phyloP scores from a whole-genome alignment of 2,888 invertebrate species.

The Ennomos fuscantarius region DNA sequence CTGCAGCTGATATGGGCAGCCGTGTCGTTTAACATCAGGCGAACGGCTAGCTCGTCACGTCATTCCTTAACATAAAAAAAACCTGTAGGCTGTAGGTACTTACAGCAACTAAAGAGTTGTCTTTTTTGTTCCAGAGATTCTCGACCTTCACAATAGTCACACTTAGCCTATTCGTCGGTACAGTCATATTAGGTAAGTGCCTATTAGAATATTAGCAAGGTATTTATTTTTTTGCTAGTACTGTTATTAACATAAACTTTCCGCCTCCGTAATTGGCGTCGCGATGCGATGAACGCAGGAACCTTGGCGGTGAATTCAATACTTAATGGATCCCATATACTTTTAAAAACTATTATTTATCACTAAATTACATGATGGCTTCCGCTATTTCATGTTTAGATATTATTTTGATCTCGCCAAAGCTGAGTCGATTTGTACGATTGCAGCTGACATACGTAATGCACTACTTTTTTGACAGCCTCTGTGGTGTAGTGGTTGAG shows the following conservation, averaged over 20 bases:
- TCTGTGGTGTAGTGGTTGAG: no score
- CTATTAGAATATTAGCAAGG: slow-evolving; percentile 35
- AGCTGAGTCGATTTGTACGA: not conserved
- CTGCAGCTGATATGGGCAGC: no score
- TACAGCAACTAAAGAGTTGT: no score
- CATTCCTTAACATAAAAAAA: no score
- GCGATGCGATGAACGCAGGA: slow-evolving; percentile 38
- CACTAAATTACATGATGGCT: slow-evolving; percentile 48
- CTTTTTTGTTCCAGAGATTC: slow-evolving; percentile 89
- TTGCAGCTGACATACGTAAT: no score
- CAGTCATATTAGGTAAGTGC: slow-evolving; percentile 95
- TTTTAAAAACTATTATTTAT: slow-evolving; percentile 45
- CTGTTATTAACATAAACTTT: slow-evolving; percentile 30
- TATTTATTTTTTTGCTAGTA: slow-evolving; percentile 20
- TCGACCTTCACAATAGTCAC: slow-evolving; percentile 97
- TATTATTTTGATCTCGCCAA: slow-evolving; percentile 29
- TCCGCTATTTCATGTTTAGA: slow-evolving; percentile 27
- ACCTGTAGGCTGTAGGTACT: no score
- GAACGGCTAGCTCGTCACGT: no score
- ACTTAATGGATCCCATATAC: slow-evolving; percentile 52
- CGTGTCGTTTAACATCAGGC: no score
- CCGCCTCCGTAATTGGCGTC: slow-evolving; percentile 37
- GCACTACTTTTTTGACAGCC: no score
- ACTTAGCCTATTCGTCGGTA: slow-evolving; percentile 96
- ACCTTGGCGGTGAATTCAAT: slow-evolving; percentile 45